Base-by-base conservation (phyloP, 2,797 vertebrate species). In the Hozukius guyotensis region DNA sequence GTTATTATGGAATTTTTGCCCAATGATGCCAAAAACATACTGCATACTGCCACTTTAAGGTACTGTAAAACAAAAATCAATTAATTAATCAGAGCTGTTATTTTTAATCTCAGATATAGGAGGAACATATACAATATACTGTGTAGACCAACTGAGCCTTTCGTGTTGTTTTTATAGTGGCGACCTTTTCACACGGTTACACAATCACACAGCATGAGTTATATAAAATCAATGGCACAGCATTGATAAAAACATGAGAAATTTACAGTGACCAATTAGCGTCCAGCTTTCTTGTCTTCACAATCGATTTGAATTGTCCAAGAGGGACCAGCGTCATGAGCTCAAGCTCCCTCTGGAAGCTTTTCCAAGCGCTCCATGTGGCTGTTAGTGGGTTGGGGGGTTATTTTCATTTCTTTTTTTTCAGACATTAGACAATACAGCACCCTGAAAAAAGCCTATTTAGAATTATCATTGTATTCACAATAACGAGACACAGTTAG, bases 171-270 rank as follows among this genome's bases (percentile, higher is more conserved):
- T 62, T 81, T 46, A 46, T 16, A 60, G 20, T 22, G 25, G 31
- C 12, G 7, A 53, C 49, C 22, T 32, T 67, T 72, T 57, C 38
- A 13, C 31, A 22, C 46, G 34, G 10, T 66, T 75, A 57, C 49
- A 63, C 72, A 27, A 61, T 46, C 36, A 20, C 72, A 18, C 53
- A 25, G 38, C 18, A 5, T 18, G 66, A 85, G 52, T 85, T 71
- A 76, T 67, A 24, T 20, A 13, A 78, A 82, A 86, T 80, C 75
- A 76, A 81, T 89, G 52, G 20, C 34, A 34, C 38, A 8, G 31
- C 32, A 83, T 61, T 72, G 75, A 81, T 56, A 22, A 64, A 65
- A 70, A 49, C 61, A 59, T 20, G 32, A 72, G 29, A 63, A 42
- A 32, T 73, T 25, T 57, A 76, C 32, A 60, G 25, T 22, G 53